Evolutionary conservation across 1,140 invertebrate genomes (phyloP), one percentile per base, ranked within the genome.

Genomic region (Drosophila persimilis): DNA sequence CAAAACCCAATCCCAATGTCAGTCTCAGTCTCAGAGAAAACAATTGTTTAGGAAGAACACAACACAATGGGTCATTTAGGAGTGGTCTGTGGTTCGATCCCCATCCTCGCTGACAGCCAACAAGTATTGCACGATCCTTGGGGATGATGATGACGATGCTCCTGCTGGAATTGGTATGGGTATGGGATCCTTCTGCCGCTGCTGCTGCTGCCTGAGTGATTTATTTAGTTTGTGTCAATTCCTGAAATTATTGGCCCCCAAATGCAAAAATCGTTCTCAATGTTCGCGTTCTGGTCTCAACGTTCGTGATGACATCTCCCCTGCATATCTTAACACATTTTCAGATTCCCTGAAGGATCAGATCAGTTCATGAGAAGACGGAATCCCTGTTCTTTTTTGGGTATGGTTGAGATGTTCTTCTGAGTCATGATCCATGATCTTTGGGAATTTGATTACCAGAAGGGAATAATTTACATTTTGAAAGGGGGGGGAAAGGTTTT

Each of bases 191-290:
- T 72, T 60, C 69, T 65, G 6, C 29, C 2, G 29, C 29, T 31
- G 31, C 8, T 35, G 29, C 59, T 65, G 31, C 3, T 35, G 9
- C 35, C 11, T 77, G 80, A 89, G 80, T 89, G 86, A 89, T 89
- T 89, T 89, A 89, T 89, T 85, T 66, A 89, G 85, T 85, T 89
- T 90, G 62, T 65, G 66, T 78, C 77, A 81, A 89, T 85, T 89
- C 77, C 69, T 74, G 74, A 89, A 89, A 89, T 85, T 89, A 89
- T 89, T 89, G 66, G 60, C 65, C 70, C 55, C 67, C 47, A 81
- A 73, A 71, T 48, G 51, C 46, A 57, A 62, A 86, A 70, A 47
- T 56, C 46, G 52, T 54, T 66, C 64, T 58, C 31, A 63, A 43
- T 39, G 22, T 20, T 64, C 20, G 15, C 6, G 31, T 45, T 31